phyloP scores from a whole-genome alignment of 2,113 vertebrate genomes.

The Hemiscyllium ocellatum region DNA sequence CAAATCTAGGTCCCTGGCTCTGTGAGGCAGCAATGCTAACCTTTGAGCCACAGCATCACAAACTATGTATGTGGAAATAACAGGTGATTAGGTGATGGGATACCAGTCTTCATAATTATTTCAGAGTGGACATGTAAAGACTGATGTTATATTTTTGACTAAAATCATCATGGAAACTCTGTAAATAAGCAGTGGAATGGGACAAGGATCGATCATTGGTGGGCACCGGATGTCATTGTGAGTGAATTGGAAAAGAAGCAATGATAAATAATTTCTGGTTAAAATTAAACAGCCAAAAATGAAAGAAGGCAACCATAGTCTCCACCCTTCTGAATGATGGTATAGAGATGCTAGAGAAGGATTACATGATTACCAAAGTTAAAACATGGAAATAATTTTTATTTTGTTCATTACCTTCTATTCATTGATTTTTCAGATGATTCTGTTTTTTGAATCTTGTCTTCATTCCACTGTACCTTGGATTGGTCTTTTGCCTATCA shows the following conservation, averaged over 20 bases:
- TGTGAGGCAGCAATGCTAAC: no score
- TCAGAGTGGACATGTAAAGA: no score
- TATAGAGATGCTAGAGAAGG: neutral
- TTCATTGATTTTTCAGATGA: neutral
- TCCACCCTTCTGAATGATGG: neutral
- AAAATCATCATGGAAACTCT: neutral
- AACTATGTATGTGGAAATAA: no score
- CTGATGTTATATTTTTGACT: neutral
- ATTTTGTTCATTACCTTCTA: neutral
- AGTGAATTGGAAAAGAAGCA: neutral
- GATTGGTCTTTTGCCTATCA: constrained; percentile 12
- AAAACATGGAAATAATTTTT: neutral
- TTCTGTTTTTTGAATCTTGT: neutral
- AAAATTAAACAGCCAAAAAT: neutral
- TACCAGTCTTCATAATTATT: no score
- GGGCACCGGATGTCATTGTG: neutral
- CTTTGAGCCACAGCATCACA: no score
- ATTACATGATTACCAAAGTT: neutral
- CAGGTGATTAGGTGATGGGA: no score
- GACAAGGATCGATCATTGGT: neutral
- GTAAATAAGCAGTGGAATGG: neutral
- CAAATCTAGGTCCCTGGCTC: no score
- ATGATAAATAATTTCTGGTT: neutral
- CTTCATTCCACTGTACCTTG: neutral
- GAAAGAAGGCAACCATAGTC: neutral